These are phyloP conservation scores for Beris morrisii DNA, from an alignment of 2,888 invertebrate species.

Conservation along the genomic window DNA sequence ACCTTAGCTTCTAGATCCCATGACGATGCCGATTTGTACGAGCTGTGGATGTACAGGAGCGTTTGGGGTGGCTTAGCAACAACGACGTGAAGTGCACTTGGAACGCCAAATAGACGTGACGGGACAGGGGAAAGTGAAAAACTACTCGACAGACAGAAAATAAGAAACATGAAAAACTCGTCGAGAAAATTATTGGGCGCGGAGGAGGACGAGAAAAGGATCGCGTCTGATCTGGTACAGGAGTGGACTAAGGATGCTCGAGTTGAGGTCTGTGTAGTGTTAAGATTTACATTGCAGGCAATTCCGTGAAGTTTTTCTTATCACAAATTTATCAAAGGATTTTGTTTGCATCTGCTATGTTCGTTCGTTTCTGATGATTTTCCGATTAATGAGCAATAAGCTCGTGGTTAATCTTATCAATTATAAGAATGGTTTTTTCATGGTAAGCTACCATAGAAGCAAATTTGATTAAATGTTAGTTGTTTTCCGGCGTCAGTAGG, in stretches of 20 bases:
- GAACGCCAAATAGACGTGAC: slow-evolving; percentile 9
- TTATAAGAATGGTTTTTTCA: too few species aligned
- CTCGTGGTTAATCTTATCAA: too few species aligned
- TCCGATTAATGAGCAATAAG: too few species aligned
- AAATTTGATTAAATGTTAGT: too few species aligned
- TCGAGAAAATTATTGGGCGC: background rate
- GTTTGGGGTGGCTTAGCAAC: slow-evolving; percentile 11
- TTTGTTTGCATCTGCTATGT: too few species aligned
- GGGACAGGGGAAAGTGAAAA: background rate
- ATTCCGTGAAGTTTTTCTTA: too few species aligned
- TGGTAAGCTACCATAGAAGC: too few species aligned
- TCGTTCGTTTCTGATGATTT: too few species aligned
- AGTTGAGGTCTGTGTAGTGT: too few species aligned
- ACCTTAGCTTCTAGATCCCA: slow-evolving; percentile 14
- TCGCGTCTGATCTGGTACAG: slow-evolving; percentile 8
- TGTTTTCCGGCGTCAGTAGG: too few species aligned
- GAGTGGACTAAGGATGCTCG: slow-evolving; percentile 10
- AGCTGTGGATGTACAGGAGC: slow-evolving; percentile 5
- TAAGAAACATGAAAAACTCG: slow-evolving; percentile 26
- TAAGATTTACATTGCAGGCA: too few species aligned
- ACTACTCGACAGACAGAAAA: slow-evolving; percentile 11
- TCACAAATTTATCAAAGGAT: too few species aligned
- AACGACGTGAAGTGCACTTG: slow-evolving; percentile 7
- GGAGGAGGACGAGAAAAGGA: slow-evolving; percentile 25
- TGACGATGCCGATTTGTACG: slow-evolving; percentile 2